phyloP scores from a whole-genome alignment of 1,140 invertebrate genomes.

The Zeugodacus cucurbitae region DNA sequence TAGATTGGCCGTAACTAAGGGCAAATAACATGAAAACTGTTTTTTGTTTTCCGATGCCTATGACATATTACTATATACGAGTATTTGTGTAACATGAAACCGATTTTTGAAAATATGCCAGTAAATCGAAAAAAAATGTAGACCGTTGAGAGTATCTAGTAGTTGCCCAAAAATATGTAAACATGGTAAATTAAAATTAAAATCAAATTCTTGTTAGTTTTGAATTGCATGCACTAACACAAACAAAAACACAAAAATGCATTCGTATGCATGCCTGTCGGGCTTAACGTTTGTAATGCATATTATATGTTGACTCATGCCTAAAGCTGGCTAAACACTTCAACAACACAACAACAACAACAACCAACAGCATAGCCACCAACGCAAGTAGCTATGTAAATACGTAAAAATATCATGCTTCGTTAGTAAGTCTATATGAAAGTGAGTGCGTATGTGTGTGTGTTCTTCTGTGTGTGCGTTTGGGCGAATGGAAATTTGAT shows the following conservation, averaged over 20 bases:
- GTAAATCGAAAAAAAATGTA: not conserved
- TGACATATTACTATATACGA: too few relatives aligned
- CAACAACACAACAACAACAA: not conserved
- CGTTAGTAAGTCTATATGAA: not conserved
- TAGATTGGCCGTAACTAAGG: not conserved
- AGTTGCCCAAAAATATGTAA: slow-evolving; percentile 16
- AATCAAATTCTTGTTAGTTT: slow-evolving; percentile 27
- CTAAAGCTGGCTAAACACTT: slow-evolving; percentile 10
- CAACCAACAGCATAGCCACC: not conserved
- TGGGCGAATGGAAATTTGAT: slow-evolving; percentile 21
- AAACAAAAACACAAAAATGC: not conserved
- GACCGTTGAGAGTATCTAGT: not conserved
- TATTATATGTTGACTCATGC: slow-evolving; percentile 7
- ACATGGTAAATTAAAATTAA: slow-evolving; percentile 28
- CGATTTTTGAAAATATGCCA: slow-evolving; percentile 1
- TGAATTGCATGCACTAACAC: not conserved
- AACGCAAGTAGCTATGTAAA: not conserved
- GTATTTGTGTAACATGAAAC: not conserved
- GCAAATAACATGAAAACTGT: not conserved
- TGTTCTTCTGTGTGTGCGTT: not conserved
- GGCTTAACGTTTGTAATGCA: not conserved
- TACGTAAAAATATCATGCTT: not conserved
- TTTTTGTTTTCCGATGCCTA: too few relatives aligned
- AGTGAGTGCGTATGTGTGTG: not conserved
- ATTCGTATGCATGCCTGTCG: not conserved